These are phyloP conservation scores for Pygoscelis adeliae DNA, from an alignment of 2,113 vertebrate genomes.

Conservation along the genomic window DNA sequence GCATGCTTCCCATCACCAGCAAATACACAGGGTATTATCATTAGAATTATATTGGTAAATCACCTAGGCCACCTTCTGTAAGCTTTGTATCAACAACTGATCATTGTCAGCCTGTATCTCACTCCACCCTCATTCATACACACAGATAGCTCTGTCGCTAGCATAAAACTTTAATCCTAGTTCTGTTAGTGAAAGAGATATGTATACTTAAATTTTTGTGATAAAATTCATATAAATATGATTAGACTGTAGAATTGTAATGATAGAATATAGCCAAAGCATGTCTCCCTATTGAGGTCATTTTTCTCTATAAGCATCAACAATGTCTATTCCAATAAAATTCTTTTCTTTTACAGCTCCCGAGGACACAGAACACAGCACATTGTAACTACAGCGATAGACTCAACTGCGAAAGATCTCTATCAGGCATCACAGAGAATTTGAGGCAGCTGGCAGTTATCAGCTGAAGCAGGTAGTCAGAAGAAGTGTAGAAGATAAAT, in stretches of 20 bases:
- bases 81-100: not conserved
- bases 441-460: slow-evolving; percentile 36
- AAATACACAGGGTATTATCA: not conserved
- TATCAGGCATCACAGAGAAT: slow-evolving; percentile 3
- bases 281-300: not conserved
- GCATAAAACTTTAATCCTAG: not conserved
- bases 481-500: slow-evolving; percentile 31
- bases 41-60: not conserved
- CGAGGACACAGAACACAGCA: not conserved
- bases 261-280: not conserved
- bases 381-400: not conserved
- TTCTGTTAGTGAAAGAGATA: not conserved
- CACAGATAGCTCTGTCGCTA: not conserved
- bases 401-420: not conserved
- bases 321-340: not conserved
- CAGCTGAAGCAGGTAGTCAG: slow-evolving; percentile 19
- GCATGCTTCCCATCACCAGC: not conserved
- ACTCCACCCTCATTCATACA: not conserved
- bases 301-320: not conserved
- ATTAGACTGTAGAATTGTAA: not conserved
- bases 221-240: not conserved
- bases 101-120: not conserved
- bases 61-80: not conserved
- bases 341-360: slow-evolving; percentile 23
- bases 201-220: not conserved